phyloP scores from a whole-genome alignment of 2,888 invertebrate species.

The Sinhomidia bicolor region DNA sequence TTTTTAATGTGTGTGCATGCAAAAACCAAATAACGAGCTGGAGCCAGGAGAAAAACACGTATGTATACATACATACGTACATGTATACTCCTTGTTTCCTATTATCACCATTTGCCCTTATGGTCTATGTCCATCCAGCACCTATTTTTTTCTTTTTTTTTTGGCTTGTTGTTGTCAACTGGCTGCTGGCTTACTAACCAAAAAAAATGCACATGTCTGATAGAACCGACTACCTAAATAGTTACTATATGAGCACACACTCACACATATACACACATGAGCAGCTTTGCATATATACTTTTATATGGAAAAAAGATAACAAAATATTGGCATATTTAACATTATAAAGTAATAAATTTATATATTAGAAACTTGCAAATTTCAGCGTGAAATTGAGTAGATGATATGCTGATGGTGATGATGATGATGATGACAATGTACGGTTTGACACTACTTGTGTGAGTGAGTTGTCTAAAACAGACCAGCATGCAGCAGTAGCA shows the following conservation, averaged over 20 bases:
- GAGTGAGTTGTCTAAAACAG: neutral
- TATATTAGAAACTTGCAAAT: no score
- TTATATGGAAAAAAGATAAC: no score
- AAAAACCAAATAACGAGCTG: neutral
- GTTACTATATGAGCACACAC: neutral
- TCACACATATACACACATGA: no score
- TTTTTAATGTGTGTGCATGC: constrained; percentile 39
- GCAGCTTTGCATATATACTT: no score
- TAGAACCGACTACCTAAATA: neutral
- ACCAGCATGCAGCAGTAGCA: no score
- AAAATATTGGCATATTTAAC: neutral
- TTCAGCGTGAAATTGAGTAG: neutral
- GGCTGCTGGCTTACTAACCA: neutral
- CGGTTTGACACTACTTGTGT: neutral
- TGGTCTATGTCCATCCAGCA: neutral
- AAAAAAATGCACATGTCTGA: neutral
- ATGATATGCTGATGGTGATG: neutral
- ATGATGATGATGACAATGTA: neutral
- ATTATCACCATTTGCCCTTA: constrained; percentile 23
- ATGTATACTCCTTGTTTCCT: neutral
- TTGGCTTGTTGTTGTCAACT: constrained; percentile 45
- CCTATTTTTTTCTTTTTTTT: neutral
- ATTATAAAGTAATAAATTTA: neutral
- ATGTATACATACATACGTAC: no score
- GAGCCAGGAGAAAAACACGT: neutral